A percentile compares a stretch with the other conserved stretches of the same genome.
Evolutionary conservation across 2,113 vertebrate species (phyloP).

Genomic region (Oxyura jamaicensis): DNA sequence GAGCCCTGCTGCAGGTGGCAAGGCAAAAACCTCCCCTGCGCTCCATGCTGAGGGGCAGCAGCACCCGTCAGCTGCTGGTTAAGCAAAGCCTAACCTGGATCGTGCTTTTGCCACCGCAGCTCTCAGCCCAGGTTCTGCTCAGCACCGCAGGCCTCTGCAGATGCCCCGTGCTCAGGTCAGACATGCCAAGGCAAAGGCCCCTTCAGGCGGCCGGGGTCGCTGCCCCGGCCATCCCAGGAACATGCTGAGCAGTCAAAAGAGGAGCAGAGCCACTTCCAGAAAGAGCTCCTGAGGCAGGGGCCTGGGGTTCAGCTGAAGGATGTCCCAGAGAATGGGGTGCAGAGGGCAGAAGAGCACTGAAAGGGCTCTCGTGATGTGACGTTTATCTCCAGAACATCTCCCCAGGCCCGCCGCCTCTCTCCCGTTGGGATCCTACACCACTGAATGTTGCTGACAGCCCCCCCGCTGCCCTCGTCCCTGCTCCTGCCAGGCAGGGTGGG

Average conservation of each 20-base stretch:
- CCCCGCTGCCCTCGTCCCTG: neutral
- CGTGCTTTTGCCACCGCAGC: rapidly evolving
- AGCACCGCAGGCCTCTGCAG: neutral
- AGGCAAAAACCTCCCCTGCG: neutral
- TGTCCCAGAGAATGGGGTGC: neutral
- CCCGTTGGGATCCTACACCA: rapidly evolving
- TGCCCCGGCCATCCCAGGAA: neutral
- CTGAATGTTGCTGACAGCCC: neutral
- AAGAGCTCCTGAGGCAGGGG: neutral
- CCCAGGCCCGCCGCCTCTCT: neutral
- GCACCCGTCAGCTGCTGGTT: neutral
- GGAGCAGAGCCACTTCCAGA: neutral
- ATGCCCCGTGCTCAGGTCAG: neutral
- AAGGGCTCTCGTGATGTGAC: neutral
- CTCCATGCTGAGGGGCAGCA: neutral
- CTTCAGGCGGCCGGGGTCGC: neutral
- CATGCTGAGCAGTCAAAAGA: neutral
- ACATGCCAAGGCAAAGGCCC: neutral
- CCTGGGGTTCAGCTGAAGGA: neutral
- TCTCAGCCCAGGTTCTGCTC: neutral
- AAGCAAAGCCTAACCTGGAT: rapidly evolving
- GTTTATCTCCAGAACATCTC: neutral
- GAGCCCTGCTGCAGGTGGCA: neutral
- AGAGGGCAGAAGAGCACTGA: neutral
- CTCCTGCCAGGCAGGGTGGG: slow-evolving; percentile 38